Percentiles rank a stretch among this genome's conserved stretches.
These are phyloP conservation scores for Periophthalmus modestus DNA, from an alignment of 2,113 vertebrate genomes.

Conservation along the genomic window DNA sequence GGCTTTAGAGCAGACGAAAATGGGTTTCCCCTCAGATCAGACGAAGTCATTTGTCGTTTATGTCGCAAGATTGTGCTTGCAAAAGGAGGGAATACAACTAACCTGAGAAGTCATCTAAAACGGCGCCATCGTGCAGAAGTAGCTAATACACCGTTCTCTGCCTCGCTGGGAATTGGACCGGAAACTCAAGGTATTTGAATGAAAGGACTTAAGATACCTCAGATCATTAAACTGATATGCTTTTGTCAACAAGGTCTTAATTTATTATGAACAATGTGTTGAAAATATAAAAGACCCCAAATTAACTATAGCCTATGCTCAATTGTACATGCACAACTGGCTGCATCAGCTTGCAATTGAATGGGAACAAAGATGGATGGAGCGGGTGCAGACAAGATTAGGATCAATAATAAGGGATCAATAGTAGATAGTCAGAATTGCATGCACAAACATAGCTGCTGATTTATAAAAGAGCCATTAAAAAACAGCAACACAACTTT, in stretches of 20 bases:
- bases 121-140: constrained; percentile 61
- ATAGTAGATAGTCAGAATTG: background rate
- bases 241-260: background rate
- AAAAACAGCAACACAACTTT: background rate
- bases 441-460: background rate
- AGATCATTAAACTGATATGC: background rate
- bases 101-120: constrained; percentile 66
- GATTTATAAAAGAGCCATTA: background rate
- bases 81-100: constrained; percentile 69
- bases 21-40: constrained; percentile 53
- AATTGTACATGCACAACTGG: background rate
- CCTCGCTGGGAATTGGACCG: constrained; percentile 27
- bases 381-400: background rate
- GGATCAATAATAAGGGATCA: background rate
- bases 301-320: background rate
- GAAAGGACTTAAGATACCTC: background rate
- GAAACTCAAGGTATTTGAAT: constrained; percentile 45
- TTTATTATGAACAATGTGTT: background rate
- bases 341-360: background rate
- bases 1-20: constrained; percentile 62
- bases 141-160: constrained; percentile 31
- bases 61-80: constrained; percentile 65
- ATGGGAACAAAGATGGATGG: background rate
- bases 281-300: background rate
- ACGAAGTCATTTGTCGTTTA: constrained; percentile 57